These are phyloP conservation scores for Microcebus tavaratra DNA, from an alignment of 2,113 vertebrate genomes.

Conservation along the genomic window DNA sequence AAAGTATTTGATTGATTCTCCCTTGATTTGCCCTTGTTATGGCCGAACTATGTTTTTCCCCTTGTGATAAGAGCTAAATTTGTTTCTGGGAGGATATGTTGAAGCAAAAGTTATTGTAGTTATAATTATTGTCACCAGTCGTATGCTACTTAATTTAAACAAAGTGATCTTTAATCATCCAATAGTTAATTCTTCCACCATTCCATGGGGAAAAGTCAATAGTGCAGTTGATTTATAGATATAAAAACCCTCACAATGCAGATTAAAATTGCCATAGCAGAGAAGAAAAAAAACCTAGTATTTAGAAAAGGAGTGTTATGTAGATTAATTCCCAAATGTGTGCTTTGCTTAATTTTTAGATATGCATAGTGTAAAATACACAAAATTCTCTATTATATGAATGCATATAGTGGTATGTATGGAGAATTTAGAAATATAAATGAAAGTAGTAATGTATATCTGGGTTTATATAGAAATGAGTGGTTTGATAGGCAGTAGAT, in stretches of 20 bases:
- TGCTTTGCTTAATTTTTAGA: slow-evolving; percentile 5
- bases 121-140: slow-evolving; percentile 14
- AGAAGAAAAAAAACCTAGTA: not conserved
- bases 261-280: slow-evolving; percentile 21
- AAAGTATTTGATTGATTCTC: not conserved
- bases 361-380: not conserved
- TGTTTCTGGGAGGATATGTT: slow-evolving; percentile 5
- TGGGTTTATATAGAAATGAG: not conserved
- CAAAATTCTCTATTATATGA: not conserved
- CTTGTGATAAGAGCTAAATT: not conserved
- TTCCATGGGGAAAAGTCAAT: slow-evolving; percentile 10
- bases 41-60: not conserved
- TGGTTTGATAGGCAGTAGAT: not conserved
- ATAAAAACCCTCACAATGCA: not conserved
- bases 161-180: slow-evolving; percentile 50
- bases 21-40: not conserved
- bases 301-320: not conserved
- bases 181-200: slow-evolving; percentile 33
- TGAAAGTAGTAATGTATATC: not conserved
- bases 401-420: not conserved
- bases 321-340: not conserved
- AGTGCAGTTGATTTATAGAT: slow-evolving; percentile 23
- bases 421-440: not conserved
- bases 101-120: not conserved
- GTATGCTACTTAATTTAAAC: slow-evolving; percentile 27